These are phyloP conservation scores for Lontra canadensis DNA, from an alignment of 2,113 vertebrate species.

Conservation along the genomic window DNA sequence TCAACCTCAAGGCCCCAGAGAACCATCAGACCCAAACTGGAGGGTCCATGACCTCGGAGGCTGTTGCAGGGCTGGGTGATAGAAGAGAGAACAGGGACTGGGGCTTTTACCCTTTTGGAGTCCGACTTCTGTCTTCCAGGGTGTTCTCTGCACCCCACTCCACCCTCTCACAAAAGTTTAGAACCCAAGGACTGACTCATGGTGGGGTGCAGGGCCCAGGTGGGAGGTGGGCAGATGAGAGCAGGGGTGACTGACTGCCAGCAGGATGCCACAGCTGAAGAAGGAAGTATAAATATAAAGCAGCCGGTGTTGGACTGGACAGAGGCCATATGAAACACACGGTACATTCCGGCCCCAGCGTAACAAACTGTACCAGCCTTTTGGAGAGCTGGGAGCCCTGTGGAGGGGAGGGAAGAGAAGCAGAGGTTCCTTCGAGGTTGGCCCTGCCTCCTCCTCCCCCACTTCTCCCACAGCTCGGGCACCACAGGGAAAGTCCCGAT, in stretches of 20 bases:
- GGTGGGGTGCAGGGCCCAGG: neutral
- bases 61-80: neutral
- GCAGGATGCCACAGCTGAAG: conserved; percentile 78
- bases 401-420: conserved; percentile 46
- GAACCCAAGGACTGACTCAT: neutral
- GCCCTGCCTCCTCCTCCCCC: conserved; percentile 56
- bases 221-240: conserved; percentile 42
- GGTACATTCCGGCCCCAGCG: conserved; percentile 86
- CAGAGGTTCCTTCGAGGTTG: conserved; percentile 67
- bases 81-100: neutral
- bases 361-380: conserved; percentile 87
- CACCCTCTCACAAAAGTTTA: neutral
- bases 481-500: conserved; percentile 67
- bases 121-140: neutral
- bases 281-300: conserved; percentile 85
- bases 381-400: conserved; percentile 61
- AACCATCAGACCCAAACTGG: neutral
- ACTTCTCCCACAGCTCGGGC: conserved; percentile 58
- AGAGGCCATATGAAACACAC: conserved; percentile 85
- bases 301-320: conserved; percentile 82
- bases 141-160: neutral
- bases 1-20: neutral
- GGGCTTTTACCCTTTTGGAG: neutral
- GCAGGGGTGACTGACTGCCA: conserved; percentile 45
- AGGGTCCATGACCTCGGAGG: neutral